These are phyloP conservation scores for Nesidiocoris tenuis DNA, from an alignment of 2,888 invertebrate species.

Conservation along the genomic window DNA sequence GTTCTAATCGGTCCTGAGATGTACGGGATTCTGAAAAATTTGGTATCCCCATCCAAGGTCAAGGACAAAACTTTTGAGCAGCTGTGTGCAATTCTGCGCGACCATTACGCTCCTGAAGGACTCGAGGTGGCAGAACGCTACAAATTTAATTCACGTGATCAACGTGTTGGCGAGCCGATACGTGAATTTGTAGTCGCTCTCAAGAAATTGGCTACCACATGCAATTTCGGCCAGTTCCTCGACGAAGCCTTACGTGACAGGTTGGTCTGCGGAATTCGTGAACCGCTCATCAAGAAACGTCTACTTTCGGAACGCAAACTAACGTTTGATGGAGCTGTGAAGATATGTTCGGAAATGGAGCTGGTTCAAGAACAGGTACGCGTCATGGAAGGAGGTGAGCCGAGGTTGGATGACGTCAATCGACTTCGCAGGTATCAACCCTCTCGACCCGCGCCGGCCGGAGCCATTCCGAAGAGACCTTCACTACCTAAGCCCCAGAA, in stretches of 20 bases:
- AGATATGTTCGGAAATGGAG: conserved; percentile 4
- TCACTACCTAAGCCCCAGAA: not conserved
- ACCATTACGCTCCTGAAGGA: conserved; percentile 31
- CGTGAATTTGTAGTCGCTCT: conserved; percentile 37
- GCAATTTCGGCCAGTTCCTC: conserved; percentile 39
- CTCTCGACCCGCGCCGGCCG: too few species aligned
- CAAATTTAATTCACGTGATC: conserved; percentile 32
- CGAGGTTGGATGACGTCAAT: not conserved
- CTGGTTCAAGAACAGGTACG: not conserved
- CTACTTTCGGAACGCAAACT: conserved; percentile 6
- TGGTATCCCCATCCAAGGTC: conserved; percentile 29
- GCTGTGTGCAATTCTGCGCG: not conserved
- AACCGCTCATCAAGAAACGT: not conserved
- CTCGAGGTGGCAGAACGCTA: conserved; percentile 38
- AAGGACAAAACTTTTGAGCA: conserved; percentile 30
- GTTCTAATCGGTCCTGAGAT: conserved; percentile 37
- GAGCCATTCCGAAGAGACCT: not conserved
- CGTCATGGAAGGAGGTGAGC: not conserved
- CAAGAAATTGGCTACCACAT: conserved; percentile 24
- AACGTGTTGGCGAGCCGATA: conserved; percentile 29
- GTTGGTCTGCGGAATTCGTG: conserved; percentile 17
- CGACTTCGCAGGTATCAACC: not conserved
- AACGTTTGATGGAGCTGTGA: conserved; percentile 10
- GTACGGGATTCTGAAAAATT: conserved; percentile 41
- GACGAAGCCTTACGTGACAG: conserved; percentile 27